Conservation (phyloP, 2,888 invertebrate species). For the Platycnemis pennipes region DNA sequence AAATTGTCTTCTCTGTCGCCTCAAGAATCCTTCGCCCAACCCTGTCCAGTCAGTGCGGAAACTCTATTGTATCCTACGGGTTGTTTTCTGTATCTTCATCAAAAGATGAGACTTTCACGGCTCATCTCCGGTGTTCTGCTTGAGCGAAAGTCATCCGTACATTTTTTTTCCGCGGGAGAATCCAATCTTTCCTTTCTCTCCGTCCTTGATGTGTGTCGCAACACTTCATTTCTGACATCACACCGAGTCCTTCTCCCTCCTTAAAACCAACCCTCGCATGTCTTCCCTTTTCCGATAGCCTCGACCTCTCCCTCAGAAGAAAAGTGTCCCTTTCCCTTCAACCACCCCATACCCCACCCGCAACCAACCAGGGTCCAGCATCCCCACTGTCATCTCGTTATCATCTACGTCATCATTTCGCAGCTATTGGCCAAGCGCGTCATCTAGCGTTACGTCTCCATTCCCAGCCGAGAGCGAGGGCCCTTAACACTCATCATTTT, state of each 20-base stretch:
- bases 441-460: conserved; percentile 48
- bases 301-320: too few species aligned
- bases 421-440: conserved; percentile 28
- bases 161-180: background rate
- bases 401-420: conserved; percentile 48
- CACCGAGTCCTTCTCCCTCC: background rate
- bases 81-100: background rate
- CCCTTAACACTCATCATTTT: conserved; percentile 38
- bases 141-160: background rate
- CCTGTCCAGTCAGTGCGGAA: too few species aligned
- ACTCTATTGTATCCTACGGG: too few species aligned
- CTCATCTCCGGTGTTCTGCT: background rate
- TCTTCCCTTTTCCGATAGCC: background rate
- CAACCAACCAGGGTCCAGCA: conserved; percentile 27
- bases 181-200: background rate
- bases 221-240: background rate
- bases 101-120: background rate
- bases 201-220: background rate
- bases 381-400: conserved; percentile 59
- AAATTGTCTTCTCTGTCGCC: too few species aligned
- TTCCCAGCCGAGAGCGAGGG: background rate
- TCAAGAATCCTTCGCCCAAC: background rate
- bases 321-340: too few species aligned
- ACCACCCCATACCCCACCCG: background rate
- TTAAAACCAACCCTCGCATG: background rate